phyloP scores from a whole-genome alignment of 1,140 invertebrate genomes.

The Conopomorpha cramerella region DNA sequence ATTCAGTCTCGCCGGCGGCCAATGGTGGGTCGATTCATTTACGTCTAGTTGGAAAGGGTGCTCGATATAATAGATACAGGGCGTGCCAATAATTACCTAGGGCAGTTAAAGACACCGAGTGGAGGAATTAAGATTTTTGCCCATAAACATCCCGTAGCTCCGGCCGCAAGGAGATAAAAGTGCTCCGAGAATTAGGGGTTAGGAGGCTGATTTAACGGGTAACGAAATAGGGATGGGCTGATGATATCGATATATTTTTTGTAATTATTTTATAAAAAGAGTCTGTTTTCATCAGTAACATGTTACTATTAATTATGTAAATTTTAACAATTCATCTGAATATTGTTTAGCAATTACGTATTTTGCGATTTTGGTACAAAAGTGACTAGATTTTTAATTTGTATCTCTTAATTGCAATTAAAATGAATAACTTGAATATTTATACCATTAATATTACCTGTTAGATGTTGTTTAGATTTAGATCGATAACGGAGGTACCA shows the following conservation, averaged over 20 bases:
- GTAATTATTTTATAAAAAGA: conserved; percentile 7
- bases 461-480: too few relatives aligned
- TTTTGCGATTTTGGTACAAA: too few relatives aligned
- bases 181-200: conserved; percentile 54
- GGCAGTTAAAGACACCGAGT: conserved; percentile 49
- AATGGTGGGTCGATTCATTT: too few relatives aligned
- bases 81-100: conserved; percentile 46
- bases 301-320: too few relatives aligned
- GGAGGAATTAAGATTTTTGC: conserved; percentile 57
- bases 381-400: too few relatives aligned
- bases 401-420: too few relatives aligned
- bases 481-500: too few relatives aligned
- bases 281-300: conserved; percentile 1
- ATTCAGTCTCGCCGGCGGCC: too few relatives aligned
- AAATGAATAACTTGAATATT: too few relatives aligned
- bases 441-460: too few relatives aligned
- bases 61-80: conserved; percentile 44
- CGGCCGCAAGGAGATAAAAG: conserved; percentile 32
- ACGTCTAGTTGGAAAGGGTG: conserved; percentile 8
- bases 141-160: conserved; percentile 24
- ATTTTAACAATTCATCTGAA: too few relatives aligned
- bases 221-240: conserved; percentile 26
- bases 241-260: conserved; percentile 10
- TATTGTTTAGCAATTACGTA: too few relatives aligned
- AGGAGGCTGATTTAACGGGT: conserved; percentile 54